Conservation (phyloP, 2,888 invertebrate species). For the Polyommatus icarus region DNA sequence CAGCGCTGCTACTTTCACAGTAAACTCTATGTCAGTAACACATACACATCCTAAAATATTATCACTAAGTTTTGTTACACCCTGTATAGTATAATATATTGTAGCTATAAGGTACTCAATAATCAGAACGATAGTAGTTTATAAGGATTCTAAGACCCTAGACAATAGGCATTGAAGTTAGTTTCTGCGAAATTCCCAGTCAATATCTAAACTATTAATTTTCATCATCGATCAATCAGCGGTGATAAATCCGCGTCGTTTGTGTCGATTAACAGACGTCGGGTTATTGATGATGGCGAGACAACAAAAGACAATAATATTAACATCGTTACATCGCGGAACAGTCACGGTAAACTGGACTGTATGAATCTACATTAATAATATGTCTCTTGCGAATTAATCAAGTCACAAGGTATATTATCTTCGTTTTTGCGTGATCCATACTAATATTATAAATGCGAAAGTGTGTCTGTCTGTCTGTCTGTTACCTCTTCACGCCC, state of each 20-base stretch:
- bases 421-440: not conserved
- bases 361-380: not conserved
- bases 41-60: too few relatives aligned
- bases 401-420: not conserved
- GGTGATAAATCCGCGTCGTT: not conserved
- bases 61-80: too few relatives aligned
- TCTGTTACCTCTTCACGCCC: too few relatives aligned
- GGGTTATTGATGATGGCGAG: not conserved
- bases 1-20: too few relatives aligned
- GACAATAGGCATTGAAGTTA: not conserved
- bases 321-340: not conserved
- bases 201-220: not conserved
- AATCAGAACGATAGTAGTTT: not conserved
- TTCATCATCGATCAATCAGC: not conserved
- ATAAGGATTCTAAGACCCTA: not conserved
- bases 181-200: not conserved
- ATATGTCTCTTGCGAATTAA: not conserved
- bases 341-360: not conserved
- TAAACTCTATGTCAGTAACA: too few relatives aligned
- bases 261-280: not conserved
- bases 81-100: too few relatives aligned
- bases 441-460: too few relatives aligned
- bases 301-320: not conserved
- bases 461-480: too few relatives aligned
- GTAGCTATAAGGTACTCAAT: too few relatives aligned